phyloP scores from a whole-genome alignment of 2,113 vertebrate genomes.

The Noturus placidus region DNA sequence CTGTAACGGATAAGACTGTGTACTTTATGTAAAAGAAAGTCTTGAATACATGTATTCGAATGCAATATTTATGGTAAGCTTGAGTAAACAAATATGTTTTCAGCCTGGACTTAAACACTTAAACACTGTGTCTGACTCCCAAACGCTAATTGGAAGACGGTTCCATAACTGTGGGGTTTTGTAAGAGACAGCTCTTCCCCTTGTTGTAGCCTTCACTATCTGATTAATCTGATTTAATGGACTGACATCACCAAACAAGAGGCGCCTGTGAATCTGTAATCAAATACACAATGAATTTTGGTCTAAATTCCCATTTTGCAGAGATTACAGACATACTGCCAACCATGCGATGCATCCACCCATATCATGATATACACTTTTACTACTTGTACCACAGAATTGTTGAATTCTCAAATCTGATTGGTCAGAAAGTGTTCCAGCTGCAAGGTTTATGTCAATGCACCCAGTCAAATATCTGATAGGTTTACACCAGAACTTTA shows the following conservation, averaged over 20 bases:
- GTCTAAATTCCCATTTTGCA: background rate
- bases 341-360: background rate
- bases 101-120: too few species aligned
- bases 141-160: too few species aligned
- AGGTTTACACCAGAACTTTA: background rate
- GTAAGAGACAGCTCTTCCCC: too few species aligned
- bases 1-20: too few species aligned
- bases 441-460: background rate
- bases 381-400: background rate
- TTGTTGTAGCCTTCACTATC: too few species aligned
- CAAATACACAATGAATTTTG: background rate
- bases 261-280: background rate
- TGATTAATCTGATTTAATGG: background rate
- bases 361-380: background rate
- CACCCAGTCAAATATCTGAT: background rate
- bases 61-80: too few species aligned
- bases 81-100: too few species aligned
- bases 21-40: too few species aligned
- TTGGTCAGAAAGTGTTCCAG: background rate
- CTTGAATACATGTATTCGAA: too few species aligned
- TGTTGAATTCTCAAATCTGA: background rate
- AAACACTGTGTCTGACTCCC: too few species aligned
- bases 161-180: too few species aligned
- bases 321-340: background rate
- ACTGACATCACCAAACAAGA: background rate